Conservation (phyloP, 2,113 vertebrate species). For the Colistium nudipinnis region DNA sequence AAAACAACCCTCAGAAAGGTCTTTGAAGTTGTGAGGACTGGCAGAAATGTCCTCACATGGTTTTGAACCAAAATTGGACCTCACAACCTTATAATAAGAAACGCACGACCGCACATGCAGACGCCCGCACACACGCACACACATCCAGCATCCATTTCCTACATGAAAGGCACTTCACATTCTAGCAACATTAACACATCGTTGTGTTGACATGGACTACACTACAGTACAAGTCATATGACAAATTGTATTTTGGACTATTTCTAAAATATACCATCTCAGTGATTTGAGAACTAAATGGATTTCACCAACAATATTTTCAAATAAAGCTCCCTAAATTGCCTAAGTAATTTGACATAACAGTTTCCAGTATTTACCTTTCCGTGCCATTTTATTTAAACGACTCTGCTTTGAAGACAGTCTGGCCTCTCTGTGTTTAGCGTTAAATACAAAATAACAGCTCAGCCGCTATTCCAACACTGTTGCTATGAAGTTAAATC, state of each 20-base stretch:
- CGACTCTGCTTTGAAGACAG: neutral
- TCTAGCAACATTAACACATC: constrained; percentile 41
- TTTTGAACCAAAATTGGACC: no score
- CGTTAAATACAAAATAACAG: neutral
- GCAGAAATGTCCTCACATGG: no score
- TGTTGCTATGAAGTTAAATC: constrained; percentile 16
- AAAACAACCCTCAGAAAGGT: no score
- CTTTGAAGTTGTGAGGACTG: no score
- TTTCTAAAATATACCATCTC: neutral
- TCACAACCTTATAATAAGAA: no score
- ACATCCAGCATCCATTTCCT: constrained; percentile 43
- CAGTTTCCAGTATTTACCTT: neutral
- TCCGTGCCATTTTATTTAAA: neutral
- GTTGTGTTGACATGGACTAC: constrained; percentile 17
- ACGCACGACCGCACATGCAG: constrained; percentile 30
- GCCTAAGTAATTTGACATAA: constrained; percentile 9
- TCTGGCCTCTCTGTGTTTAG: neutral
- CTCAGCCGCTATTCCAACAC: neutral
- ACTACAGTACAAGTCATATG: neutral
- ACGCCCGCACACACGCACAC: constrained; percentile 21
- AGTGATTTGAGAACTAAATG: neutral
- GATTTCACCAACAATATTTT: constrained; percentile 6
- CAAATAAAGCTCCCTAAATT: constrained; percentile 13
- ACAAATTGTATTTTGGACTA: neutral
- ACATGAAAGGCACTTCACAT: constrained; percentile 25